Conservation (phyloP, 2,888 invertebrate species). For the Cynaeus angustus region DNA sequence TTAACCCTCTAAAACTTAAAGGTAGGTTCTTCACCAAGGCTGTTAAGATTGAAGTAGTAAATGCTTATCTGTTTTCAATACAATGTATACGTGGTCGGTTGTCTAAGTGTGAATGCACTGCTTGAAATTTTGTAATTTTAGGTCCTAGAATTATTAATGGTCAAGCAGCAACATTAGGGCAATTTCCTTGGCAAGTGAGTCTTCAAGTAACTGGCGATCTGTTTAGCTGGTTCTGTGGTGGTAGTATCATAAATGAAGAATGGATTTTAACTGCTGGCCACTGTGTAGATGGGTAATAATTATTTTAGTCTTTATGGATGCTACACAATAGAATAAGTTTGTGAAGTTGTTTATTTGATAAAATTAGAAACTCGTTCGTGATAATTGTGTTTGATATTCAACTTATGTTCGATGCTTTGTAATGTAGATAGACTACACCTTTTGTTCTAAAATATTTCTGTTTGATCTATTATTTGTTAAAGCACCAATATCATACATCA, state of each 20-base stretch:
- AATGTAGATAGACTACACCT: too few relatives aligned
- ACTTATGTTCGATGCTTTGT: too few relatives aligned
- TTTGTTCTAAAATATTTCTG: too few relatives aligned
- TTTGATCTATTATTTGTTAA: too few relatives aligned
- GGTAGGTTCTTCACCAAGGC: too few relatives aligned
- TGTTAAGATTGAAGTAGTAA: not conserved
- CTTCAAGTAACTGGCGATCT: not conserved
- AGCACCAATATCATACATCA: too few relatives aligned
- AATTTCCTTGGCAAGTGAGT: conserved; percentile 21
- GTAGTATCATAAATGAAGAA: conserved; percentile 6
- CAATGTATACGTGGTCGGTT: too few relatives aligned
- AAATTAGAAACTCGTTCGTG: too few relatives aligned
- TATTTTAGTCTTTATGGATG: not conserved
- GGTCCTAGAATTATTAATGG: conserved; percentile 24
- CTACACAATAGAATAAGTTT: too few relatives aligned
- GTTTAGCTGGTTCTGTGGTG: conserved; percentile 5
- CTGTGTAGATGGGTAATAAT: conserved; percentile 3
- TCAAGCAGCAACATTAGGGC: not conserved
- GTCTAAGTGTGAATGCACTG: too few relatives aligned
- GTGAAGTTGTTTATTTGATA: too few relatives aligned
- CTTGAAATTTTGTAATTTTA: conserved; percentile 1
- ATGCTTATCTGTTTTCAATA: not conserved
- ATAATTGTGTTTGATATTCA: too few relatives aligned
- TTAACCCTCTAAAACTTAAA: not conserved
- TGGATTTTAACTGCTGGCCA: conserved; percentile 19